phyloP scores from a whole-genome alignment of 2,797 vertebrate genomes.

The Sebastes diploproa region DNA sequence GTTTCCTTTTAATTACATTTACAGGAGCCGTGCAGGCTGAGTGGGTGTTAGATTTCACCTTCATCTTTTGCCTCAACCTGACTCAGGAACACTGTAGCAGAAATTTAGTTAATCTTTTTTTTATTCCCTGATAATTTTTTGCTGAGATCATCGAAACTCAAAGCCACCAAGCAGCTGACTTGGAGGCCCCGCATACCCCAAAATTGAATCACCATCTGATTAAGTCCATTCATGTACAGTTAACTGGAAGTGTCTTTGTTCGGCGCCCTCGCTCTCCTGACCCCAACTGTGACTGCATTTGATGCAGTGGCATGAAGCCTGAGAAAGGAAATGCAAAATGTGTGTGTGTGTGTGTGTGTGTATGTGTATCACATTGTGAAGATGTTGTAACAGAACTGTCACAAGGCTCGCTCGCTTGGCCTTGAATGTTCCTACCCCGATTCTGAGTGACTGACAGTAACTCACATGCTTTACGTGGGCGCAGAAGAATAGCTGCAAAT shows the following conservation, averaged over 20 bases:
- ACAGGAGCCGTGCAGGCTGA: neutral
- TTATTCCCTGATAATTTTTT: constrained; percentile 14
- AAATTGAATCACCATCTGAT: constrained; percentile 74
- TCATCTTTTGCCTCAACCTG: constrained; percentile 28
- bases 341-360: neutral
- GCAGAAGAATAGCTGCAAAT: constrained; percentile 45
- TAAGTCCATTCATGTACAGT: constrained; percentile 62
- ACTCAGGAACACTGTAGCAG: constrained; percentile 31
- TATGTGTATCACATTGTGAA: constrained; percentile 38
- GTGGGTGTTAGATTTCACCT: constrained; percentile 13
- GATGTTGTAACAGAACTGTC: constrained; percentile 67
- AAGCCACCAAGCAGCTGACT: constrained; percentile 57
- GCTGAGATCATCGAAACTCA: constrained; percentile 56
- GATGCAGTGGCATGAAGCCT: constrained; percentile 26
- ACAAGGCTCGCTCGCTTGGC: constrained; percentile 53
- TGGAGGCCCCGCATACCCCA: constrained; percentile 41
- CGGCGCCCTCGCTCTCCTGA: constrained; percentile 21
- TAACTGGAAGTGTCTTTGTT: constrained; percentile 69
- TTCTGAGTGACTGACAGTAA: constrained; percentile 56
- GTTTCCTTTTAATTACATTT: constrained; percentile 32
- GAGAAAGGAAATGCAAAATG: constrained; percentile 34
- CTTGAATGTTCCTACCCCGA: constrained; percentile 38
- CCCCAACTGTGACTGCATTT: constrained; percentile 39
- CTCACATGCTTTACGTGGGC: constrained; percentile 57
- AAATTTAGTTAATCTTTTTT: neutral